phyloP scores from a whole-genome alignment of 1,140 invertebrate species.

The Paramacrobiotus metropolitanus region DNA sequence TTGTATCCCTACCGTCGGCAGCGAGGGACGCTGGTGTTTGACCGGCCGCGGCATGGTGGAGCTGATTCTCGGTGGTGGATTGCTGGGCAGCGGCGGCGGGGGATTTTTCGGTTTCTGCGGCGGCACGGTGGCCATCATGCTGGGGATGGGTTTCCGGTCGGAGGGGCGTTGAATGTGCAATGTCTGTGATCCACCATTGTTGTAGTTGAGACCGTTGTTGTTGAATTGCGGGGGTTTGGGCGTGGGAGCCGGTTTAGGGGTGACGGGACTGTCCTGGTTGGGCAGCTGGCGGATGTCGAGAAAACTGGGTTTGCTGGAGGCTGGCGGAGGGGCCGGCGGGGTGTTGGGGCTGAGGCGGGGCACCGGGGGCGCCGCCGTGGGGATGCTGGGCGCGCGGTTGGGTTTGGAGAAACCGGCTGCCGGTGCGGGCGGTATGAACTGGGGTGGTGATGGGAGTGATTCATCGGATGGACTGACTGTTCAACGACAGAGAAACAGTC shows the following conservation, averaged over 20 bases:
- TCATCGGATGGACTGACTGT: no score
- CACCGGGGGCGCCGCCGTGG: not conserved
- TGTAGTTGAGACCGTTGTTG: not conserved
- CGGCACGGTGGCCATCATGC: not conserved
- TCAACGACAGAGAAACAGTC: no score
- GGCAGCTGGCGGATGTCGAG: not conserved
- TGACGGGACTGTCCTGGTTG: not conserved
- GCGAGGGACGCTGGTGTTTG: not conserved
- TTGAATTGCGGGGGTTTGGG: not conserved
- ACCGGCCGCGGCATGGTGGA: not conserved
- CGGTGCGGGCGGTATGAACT: no score
- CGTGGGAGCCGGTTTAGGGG: not conserved
- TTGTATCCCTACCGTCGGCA: no score
- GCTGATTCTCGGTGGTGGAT: not conserved
- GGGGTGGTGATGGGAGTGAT: no score
- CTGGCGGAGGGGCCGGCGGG: not conserved
- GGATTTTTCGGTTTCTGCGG: not conserved
- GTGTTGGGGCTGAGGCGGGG: not conserved
- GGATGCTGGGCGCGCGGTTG: no score
- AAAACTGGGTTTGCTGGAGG: no score
- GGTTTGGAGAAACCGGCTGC: no score
- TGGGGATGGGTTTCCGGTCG: not conserved
- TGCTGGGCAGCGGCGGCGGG: not conserved
- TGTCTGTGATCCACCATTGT: not conserved
- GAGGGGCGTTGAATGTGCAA: not conserved